A percentile compares a stretch with the other conserved stretches of the same genome.
Evolutionary conservation across 2,888 invertebrate genomes (phyloP).

Genomic region (Tortricodes alternella): DNA sequence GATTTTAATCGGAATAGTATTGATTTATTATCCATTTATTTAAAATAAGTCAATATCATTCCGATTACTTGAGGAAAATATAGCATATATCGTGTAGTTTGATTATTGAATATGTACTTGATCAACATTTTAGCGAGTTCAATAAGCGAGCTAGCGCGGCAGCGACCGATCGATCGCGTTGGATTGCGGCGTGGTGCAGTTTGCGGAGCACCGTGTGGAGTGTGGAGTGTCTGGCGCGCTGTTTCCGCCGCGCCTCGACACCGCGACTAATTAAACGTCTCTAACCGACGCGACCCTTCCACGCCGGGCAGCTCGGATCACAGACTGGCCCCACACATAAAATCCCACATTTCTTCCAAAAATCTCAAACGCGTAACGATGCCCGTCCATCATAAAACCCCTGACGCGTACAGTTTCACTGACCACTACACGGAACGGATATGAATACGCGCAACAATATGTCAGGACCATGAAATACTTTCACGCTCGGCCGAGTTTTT

Average conservation of each 20-base stretch:
- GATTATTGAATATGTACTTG: too few relatives aligned
- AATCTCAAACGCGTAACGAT: conserved; percentile 10
- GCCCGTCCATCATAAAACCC: conserved; percentile 26
- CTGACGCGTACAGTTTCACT: conserved; percentile 17
- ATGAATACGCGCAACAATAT: conserved; percentile 29
- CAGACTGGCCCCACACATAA: neutral
- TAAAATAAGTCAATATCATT: too few relatives aligned
- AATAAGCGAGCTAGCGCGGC: neutral
- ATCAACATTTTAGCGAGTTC: too few relatives aligned
- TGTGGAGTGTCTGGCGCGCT: conserved; percentile 9
- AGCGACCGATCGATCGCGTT: neutral
- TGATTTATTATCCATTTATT: too few relatives aligned
- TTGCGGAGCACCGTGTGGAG: neutral
- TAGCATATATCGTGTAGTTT: too few relatives aligned
- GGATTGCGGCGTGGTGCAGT: neutral
- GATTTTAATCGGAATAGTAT: too few relatives aligned
- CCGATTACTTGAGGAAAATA: too few relatives aligned
- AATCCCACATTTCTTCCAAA: too few relatives aligned
- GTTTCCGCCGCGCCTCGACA: conserved; percentile 11
- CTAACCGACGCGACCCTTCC: neutral
- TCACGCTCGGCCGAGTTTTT: conserved; percentile 23
- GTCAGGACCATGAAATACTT: conserved; percentile 25
- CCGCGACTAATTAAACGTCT: conserved; percentile 10
- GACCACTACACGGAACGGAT: conserved; percentile 25
- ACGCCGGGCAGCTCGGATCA: neutral